phyloP scores from a whole-genome alignment of 2,888 invertebrate species.

The Tineola bisselliella region DNA sequence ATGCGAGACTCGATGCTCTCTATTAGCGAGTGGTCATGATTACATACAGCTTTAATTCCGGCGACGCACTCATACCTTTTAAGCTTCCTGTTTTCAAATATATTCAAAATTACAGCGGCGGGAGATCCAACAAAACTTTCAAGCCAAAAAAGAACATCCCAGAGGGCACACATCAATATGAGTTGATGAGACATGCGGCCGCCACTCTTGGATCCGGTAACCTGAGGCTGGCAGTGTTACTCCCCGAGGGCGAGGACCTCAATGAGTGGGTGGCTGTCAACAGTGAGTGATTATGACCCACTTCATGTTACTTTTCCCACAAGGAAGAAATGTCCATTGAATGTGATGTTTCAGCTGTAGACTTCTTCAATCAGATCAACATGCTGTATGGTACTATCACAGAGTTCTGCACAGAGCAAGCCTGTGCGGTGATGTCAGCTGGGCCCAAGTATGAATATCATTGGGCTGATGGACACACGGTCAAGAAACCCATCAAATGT shows the following conservation, averaged over 20 bases:
- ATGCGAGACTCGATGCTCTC: neutral
- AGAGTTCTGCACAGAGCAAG: conserved; percentile 98
- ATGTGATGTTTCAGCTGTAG: conserved; percentile 82
- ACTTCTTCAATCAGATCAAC: conserved; percentile 99
- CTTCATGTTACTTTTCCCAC: neutral
- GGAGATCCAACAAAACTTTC: conserved; percentile 95
- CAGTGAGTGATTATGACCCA: conserved; percentile 73
- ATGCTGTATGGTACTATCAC: conserved; percentile 99
- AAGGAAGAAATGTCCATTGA: neutral
- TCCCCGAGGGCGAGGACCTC: conserved; percentile 98
- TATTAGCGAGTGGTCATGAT: neutral
- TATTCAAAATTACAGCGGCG: conserved; percentile 68
- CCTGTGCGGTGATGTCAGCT: conserved; percentile 98
- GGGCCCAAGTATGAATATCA: conserved; percentile 99
- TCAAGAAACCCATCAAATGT: conserved; percentile 98
- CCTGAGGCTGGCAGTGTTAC: conserved; percentile 92
- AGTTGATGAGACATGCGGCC: conserved; percentile 98
- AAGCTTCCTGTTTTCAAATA: too few species aligned
- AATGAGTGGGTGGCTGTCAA: conserved; percentile 99
- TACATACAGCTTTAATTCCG: neutral
- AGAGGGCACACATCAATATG: conserved; percentile 98
- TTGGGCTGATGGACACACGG: conserved; percentile 98
- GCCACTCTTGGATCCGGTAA: conserved; percentile 98
- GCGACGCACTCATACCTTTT: neutral
- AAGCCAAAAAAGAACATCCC: conserved; percentile 99